Percentiles rank a stretch among this genome's conserved stretches.
These are phyloP conservation scores for Drosophila limbata DNA, from an alignment of 2,888 invertebrate species.

Conservation along the genomic window DNA sequence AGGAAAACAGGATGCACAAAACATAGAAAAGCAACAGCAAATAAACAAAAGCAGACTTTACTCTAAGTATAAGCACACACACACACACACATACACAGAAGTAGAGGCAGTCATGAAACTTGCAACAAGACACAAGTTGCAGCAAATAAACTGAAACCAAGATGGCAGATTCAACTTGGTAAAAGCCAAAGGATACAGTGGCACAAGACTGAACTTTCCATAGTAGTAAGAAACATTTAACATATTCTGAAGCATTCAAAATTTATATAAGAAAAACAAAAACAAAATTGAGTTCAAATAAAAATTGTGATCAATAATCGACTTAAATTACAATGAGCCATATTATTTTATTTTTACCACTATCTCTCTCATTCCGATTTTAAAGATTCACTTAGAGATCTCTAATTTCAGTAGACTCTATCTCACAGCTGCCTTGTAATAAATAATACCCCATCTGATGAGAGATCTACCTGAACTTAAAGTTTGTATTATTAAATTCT, in stretches of 20 bases:
- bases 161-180: conserved; percentile 29
- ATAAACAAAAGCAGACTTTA: conserved; percentile 18
- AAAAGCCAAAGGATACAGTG: conserved; percentile 16
- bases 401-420: too few species aligned
- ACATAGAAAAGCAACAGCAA: conserved; percentile 26
- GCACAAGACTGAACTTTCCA: neutral
- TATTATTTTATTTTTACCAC: too few species aligned
- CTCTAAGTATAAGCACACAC: conserved; percentile 6
- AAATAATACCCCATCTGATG: too few species aligned
- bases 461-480: too few species aligned
- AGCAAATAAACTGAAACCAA: conserved; percentile 23
- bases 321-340: too few species aligned
- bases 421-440: too few species aligned
- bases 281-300: neutral
- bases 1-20: conserved; percentile 30
- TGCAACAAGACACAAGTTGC: conserved; percentile 30
- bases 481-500: too few species aligned
- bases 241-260: neutral
- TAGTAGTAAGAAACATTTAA: neutral
- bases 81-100: neutral
- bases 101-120: neutral
- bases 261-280: neutral
- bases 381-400: too few species aligned
- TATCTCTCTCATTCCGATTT: too few species aligned
- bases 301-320: too few species aligned